Evolutionary conservation across 2,113 vertebrate genomes (phyloP).

Genomic region (Anas platyrhynchos): DNA sequence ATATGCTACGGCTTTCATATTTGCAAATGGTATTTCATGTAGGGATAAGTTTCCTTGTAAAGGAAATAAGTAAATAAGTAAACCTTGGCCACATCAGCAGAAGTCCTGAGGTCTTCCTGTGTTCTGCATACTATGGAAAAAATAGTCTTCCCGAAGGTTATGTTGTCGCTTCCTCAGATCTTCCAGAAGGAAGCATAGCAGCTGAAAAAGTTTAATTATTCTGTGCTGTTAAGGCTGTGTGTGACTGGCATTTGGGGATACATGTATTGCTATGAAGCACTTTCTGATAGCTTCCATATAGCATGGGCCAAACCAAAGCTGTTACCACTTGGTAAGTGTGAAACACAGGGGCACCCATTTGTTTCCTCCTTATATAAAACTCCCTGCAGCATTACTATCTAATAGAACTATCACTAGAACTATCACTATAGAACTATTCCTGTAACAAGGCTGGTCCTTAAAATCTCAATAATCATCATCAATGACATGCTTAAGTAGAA

Average conservation of each 20-base stretch:
- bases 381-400: neutral
- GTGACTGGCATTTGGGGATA: neutral
- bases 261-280: neutral
- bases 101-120: neutral
- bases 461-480: neutral
- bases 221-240: neutral
- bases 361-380: neutral
- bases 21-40: neutral
- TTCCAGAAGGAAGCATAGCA: neutral
- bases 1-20: neutral
- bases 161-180: neutral
- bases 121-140: neutral
- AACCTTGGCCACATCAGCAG: neutral
- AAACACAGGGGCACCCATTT: neutral
- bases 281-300: neutral
- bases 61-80: neutral
- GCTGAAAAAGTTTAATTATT: neutral
- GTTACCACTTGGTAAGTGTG: neutral
- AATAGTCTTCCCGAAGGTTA: neutral
- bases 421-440: too few relatives aligned
- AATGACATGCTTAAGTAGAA: neutral
- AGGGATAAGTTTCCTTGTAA: neutral
- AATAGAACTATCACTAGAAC: neutral
- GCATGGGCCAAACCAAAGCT: neutral
- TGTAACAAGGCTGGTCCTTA: neutral